Base-by-base conservation (phyloP, 2,797 vertebrate species). In the Spondyliosoma cantharus region DNA sequence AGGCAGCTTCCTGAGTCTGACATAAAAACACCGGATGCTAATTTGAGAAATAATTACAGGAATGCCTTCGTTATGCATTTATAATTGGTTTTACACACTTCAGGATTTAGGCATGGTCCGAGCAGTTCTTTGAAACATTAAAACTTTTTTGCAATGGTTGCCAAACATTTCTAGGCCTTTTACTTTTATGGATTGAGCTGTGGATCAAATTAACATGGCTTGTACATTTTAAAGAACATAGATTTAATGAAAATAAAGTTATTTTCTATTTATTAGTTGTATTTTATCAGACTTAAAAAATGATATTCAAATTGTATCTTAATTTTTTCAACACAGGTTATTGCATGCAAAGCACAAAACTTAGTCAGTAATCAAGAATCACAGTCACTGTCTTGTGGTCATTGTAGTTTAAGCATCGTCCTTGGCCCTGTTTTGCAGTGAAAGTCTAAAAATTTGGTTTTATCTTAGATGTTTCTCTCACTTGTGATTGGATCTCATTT, bases 11-110 rank as follows among this genome's bases (percentile, higher is more conserved):
- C 53, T 13, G 46, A 73, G 56, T 49, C 64, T 75, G 11, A 60
- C 27, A 24, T 25, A 22, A 78, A 73, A 78, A 78, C 43, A 74
- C 12, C 12, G 43, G 52, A 61, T 78, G 67, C 17, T 74, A 82
- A 71, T 64, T 43, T 58, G 3, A 71, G 42, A 12, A 60, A 70
- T 79, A 32, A 83, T 74, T 68, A 56, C 27, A 71, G 46, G 15
- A 60, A 61, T 25, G n/a, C 29, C 13, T 71, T 56, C 42, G 49
- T 49, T 19, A 20, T 25, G n/a, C n/a, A 6, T 42, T 62, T 29
- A 19, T 71, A 59, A 54, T 74, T 52, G 7, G 54, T 52, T 73
- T 49, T 13, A 19, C 6, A 43, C 6, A 37, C 29, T 48, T 37
- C 5, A 22, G n/a, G 24, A 22, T 75, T 72, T 19, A 56, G 16